Evolutionary conservation across 2,888 invertebrate genomes (phyloP).

Genomic region (Melieria picta): DNA sequence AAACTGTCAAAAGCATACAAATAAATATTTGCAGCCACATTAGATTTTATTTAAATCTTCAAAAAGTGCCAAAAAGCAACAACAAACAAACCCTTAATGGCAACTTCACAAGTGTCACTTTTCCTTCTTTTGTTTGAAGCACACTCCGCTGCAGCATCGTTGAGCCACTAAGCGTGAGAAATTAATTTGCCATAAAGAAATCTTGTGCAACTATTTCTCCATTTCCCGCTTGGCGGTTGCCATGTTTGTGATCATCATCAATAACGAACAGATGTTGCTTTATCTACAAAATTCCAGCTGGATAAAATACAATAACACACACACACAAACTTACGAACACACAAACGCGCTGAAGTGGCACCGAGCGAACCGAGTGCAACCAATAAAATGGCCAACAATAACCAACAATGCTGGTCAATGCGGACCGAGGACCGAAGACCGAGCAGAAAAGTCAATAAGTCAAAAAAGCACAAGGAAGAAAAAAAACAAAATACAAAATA

Average conservation of each 20-base stretch:
- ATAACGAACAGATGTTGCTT: conserved; percentile 29
- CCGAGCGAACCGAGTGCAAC: conserved; percentile 42
- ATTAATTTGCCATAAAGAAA: no score
- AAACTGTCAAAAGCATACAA: background rate
- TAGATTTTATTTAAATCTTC: no score
- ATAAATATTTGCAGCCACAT: background rate
- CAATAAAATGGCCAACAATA: conserved; percentile 60
- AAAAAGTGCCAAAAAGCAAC: no score
- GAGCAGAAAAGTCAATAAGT: conserved; percentile 33
- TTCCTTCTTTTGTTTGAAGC: no score
- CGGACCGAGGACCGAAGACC: background rate
- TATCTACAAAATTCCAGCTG: conserved; percentile 23
- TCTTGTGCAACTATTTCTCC: no score
- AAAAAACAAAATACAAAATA: conserved; percentile 25
- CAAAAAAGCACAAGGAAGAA: conserved; percentile 31
- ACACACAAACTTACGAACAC: conserved; percentile 7
- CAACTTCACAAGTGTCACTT: no score
- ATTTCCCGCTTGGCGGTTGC: background rate
- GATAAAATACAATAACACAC: conserved; percentile 23
- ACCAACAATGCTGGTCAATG: background rate
- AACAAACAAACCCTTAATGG: no score
- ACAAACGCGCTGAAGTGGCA: background rate
- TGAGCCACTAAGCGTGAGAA: no score
- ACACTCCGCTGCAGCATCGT: no score
- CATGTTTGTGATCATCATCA: conserved; percentile 13